Percentiles rank a stretch among this genome's conserved stretches.
These are phyloP conservation scores for Corynorhinus townsendii DNA, from an alignment of 2,113 vertebrate species.

Conservation along the genomic window DNA sequence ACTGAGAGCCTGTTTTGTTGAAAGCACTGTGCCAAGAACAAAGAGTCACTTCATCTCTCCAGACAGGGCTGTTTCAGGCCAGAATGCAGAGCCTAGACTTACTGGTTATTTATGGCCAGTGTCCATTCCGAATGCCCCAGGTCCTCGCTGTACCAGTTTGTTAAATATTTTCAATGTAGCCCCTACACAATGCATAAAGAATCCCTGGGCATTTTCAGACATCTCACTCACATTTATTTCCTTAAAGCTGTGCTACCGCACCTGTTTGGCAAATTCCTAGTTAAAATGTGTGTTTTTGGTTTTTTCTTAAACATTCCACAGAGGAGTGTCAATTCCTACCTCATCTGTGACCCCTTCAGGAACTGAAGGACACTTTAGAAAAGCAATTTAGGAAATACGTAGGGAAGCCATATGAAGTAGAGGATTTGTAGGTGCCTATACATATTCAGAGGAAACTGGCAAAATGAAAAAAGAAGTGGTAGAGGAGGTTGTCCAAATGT, in stretches of 20 bases:
- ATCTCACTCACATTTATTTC: neutral
- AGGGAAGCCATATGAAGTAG: neutral
- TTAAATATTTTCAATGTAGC: constrained; percentile 31
- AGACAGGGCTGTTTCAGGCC: constrained; percentile 16
- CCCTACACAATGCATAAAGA: neutral
- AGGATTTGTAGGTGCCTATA: neutral
- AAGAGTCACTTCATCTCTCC: constrained; percentile 51
- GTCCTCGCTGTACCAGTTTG: neutral
- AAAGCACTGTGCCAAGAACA: constrained; percentile 42
- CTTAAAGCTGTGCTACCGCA: neutral
- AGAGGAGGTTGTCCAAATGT: neutral
- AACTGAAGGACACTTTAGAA: neutral
- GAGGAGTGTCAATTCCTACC: neutral
- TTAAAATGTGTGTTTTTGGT: neutral
- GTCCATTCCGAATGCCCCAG: neutral
- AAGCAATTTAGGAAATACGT: neutral
- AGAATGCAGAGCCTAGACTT: neutral
- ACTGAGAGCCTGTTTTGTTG: constrained; percentile 46
- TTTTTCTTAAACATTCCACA: neutral
- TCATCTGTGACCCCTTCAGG: neutral
- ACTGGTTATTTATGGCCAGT: constrained; percentile 31
- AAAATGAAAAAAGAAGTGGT: neutral
- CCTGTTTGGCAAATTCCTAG: neutral
- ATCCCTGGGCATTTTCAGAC: neutral
- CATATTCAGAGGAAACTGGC: neutral